Evolutionary conservation across 2,113 vertebrate genomes (phyloP).

Genomic region (Ctenomys sociabilis): DNA sequence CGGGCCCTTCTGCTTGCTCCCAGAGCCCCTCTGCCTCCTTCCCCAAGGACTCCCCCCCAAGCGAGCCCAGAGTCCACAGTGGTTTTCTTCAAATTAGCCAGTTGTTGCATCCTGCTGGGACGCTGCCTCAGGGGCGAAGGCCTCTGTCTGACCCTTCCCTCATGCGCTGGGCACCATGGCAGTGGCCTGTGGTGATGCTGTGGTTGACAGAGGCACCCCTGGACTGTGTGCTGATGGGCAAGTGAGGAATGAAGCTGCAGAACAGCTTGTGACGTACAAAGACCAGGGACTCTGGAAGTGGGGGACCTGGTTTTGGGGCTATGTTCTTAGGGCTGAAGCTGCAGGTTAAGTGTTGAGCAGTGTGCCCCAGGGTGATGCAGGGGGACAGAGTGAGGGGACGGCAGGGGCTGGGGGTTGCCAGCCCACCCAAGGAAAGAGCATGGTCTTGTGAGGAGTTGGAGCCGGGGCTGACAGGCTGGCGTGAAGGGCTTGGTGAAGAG

Average conservation of each 20-base stretch:
- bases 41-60: accelerated
- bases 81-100: neutral
- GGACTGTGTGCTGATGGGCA: neutral
- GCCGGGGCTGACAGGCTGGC: neutral
- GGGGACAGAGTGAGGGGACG: too few species aligned
- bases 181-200: accelerated
- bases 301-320: neutral
- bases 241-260: neutral
- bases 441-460: neutral
- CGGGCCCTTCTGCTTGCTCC: neutral
- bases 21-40: neutral
- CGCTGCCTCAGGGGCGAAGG: accelerated
- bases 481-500: neutral
- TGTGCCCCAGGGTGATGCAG: neutral
- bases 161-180: accelerated
- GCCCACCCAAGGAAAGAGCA: neutral
- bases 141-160: neutral
- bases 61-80: neutral
- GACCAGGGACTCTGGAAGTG: neutral
- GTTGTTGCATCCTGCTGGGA: neutral
- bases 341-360: neutral
- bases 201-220: neutral
- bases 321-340: neutral
- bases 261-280: neutral
- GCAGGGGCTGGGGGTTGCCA: neutral